A percentile compares a stretch with the other conserved stretches of the same genome.
Evolutionary conservation across 2,113 vertebrate genomes (phyloP).

Genomic region (Sebastes schlegelii): DNA sequence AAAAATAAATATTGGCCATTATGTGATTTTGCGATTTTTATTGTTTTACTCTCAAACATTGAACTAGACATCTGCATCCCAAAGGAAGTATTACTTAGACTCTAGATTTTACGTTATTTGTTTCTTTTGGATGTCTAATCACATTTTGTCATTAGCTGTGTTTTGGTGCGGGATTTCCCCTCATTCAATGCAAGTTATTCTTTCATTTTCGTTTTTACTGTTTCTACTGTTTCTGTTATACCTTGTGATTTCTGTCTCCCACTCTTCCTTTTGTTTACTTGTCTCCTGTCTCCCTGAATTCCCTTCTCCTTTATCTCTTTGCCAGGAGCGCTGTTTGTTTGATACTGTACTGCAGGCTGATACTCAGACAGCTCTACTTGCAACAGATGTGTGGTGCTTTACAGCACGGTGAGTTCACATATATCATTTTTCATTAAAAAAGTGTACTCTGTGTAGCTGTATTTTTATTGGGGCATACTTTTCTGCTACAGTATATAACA

Average conservation of each 20-base stretch:
- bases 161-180: constrained; percentile 21
- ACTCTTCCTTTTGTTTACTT: not conserved
- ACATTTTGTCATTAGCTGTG: not conserved
- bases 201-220: constrained; percentile 35
- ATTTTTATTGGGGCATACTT: not conserved
- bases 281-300: rapidly evolving
- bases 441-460: not conserved
- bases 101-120: not conserved
- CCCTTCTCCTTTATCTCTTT: constrained; percentile 1
- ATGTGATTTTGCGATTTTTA: not conserved
- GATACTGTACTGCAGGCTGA: constrained; percentile 87
- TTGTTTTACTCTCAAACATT: not conserved
- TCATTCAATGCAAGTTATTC: not conserved
- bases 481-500: not conserved
- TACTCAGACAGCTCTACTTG: constrained; percentile 88
- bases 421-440: not conserved
- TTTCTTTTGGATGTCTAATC: not conserved
- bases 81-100: not conserved
- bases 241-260: not conserved
- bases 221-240: not conserved
- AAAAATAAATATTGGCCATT: too few relatives aligned
- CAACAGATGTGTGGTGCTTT: constrained; percentile 95
- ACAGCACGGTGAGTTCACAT: constrained; percentile 87
- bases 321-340: constrained; percentile 89
- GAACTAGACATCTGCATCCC: not conserved